These are phyloP conservation scores for Zaprionus lineosus DNA, from an alignment of 2,888 invertebrate genomes.

Conservation along the genomic window DNA sequence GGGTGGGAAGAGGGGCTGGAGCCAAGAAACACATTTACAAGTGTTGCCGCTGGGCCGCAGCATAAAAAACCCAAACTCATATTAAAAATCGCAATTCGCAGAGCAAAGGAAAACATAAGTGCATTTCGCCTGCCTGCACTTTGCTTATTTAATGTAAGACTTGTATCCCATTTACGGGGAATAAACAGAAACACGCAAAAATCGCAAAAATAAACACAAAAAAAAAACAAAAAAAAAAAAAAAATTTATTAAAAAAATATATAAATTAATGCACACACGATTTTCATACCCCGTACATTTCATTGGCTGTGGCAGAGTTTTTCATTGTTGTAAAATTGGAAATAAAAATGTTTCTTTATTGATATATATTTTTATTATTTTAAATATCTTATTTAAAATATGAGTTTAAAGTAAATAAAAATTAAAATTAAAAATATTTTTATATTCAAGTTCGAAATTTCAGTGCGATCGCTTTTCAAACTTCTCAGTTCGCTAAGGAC, in stretches of 20 bases:
- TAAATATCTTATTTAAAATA: no score
- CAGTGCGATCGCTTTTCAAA: no score
- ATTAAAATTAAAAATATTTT: no score
- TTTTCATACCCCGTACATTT: no score
- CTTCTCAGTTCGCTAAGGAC: no score
- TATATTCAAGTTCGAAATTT: no score
- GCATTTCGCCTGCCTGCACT: slow-evolving; percentile 37
- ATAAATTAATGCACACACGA: no score
- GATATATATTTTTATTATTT: no score
- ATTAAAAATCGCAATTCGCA: slow-evolving; percentile 45
- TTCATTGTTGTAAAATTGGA: no score
- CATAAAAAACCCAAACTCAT: slow-evolving; percentile 10
- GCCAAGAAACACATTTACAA: slow-evolving; percentile 13
- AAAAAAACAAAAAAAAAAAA: neutral
- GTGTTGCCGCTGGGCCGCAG: neutral
- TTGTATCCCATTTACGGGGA: slow-evolving; percentile 23
- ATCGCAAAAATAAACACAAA: neutral
- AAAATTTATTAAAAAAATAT: neutral
- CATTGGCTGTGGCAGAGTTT: no score
- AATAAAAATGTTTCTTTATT: no score
- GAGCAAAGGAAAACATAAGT: slow-evolving; percentile 30
- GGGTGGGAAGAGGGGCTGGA: slow-evolving; percentile 1
- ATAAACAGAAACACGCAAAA: neutral
- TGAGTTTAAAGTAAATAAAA: neutral
- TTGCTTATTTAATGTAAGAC: slow-evolving; percentile 44